Percentiles rank a stretch among this genome's conserved stretches.
Conservation (phyloP, 1,140 invertebrate genomes). For the Halictus rubicundus region DNA sequence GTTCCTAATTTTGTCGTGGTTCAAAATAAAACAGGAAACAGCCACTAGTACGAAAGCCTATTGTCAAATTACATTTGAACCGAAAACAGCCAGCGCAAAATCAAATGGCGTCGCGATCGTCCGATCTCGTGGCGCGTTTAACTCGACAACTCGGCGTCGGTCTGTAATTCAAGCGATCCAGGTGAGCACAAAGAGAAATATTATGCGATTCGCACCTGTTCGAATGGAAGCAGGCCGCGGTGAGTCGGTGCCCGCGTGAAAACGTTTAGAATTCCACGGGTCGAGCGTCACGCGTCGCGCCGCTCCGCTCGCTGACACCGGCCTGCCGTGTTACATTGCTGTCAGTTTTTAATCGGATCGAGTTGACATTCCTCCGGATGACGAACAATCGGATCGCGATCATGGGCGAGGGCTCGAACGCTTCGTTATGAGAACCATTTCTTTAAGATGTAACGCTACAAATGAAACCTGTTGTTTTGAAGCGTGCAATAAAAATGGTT, state of each 20-base stretch:
- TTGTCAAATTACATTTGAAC: no score
- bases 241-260: slow-evolving; percentile 14
- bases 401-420: neutral
- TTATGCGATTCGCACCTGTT: slow-evolving; percentile 45
- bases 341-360: slow-evolving; percentile 56
- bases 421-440: no score
- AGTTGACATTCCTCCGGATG: slow-evolving; percentile 50
- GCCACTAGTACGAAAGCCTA: no score
- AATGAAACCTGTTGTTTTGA: no score
- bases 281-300: slow-evolving; percentile 43
- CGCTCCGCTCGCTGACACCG: slow-evolving; percentile 30
- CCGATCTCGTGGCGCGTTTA: slow-evolving; percentile 30
- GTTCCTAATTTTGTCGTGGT: no score
- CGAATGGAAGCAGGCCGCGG: slow-evolving; percentile 39
- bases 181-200: slow-evolving; percentile 15
- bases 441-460: no score
- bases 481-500: no score
- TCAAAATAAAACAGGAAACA: no score
- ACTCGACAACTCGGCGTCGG: neutral
- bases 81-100: no score
- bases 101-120: no score
- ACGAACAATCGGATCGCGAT: slow-evolving; percentile 18
- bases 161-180: neutral
- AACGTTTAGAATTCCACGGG: slow-evolving; percentile 54
- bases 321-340: slow-evolving; percentile 32